phyloP scores from a whole-genome alignment of 2,113 vertebrate genomes.

The Halcyon senegalensis region DNA sequence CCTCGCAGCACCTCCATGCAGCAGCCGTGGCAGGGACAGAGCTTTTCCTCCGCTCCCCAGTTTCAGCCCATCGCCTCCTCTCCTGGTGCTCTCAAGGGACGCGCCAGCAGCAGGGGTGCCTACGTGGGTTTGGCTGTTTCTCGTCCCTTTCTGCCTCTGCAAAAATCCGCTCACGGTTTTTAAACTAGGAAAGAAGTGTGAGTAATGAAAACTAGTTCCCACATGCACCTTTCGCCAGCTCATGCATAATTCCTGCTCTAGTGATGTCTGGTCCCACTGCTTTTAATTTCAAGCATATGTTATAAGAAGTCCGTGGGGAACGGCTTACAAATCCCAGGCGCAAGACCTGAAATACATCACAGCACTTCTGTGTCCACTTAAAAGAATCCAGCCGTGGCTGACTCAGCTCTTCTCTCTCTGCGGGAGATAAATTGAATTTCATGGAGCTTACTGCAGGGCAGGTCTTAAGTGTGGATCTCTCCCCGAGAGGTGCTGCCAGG shows the following conservation, averaged over 20 bases:
- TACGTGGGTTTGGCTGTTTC: accelerated
- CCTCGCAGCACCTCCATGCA: not conserved
- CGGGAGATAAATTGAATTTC: not conserved
- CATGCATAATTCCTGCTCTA: not conserved
- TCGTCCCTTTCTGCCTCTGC: not conserved
- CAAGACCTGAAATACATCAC: not conserved
- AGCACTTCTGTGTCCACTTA: not conserved
- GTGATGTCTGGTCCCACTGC: not conserved
- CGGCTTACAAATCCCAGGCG: not conserved
- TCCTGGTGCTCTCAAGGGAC: accelerated
- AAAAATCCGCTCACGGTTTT: not conserved
- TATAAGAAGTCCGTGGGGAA: not conserved
- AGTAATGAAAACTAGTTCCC: not conserved
- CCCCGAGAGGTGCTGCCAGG: not conserved
- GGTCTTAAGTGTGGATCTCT: accelerated
- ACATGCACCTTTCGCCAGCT: not conserved
- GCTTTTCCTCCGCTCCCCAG: accelerated
- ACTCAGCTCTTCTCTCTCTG: not conserved
- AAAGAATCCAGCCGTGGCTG: not conserved
- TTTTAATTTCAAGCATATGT: not conserved
- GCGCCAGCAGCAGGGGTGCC: accelerated
- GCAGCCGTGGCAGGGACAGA: accelerated
- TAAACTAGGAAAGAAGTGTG: not conserved
- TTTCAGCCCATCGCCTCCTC: not conserved
- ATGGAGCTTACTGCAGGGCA: not conserved